phyloP scores from a whole-genome alignment of 2,113 vertebrate genomes.

The Grammomys dolichurus region DNA sequence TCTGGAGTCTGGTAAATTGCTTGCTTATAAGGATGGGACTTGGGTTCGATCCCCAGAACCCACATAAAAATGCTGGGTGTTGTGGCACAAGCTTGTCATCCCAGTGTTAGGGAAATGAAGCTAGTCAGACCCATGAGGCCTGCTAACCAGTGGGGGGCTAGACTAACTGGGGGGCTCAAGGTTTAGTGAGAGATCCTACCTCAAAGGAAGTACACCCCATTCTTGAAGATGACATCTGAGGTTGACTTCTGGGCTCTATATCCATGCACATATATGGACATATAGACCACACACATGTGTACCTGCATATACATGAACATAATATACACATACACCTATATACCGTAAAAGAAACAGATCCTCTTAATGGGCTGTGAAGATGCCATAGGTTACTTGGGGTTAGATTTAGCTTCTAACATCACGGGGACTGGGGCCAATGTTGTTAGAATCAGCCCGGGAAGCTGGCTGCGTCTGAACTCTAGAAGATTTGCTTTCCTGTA shows the following conservation, averaged over 20 bases:
- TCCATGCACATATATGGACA: not conserved
- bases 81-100: too few species aligned
- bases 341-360: not conserved
- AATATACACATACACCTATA: not conserved
- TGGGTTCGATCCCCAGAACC: not conserved
- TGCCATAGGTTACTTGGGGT: rapidly evolving
- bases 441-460: not conserved
- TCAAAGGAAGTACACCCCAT: not conserved
- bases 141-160: too few species aligned
- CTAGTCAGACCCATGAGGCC: not conserved
- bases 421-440: rapidly evolving
- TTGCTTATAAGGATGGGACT: not conserved
- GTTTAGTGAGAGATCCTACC: not conserved
- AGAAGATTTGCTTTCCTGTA: not conserved
- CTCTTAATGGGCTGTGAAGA: not conserved
- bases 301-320: not conserved
- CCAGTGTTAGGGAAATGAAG: too few species aligned
- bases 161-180: not conserved
- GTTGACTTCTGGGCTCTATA: not conserved
- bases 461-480: rapidly evolving
- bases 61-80: too few species aligned
- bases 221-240: not conserved
- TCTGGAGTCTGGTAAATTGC: not conserved
- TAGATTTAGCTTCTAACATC: rapidly evolving
- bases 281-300: not conserved